A percentile compares a stretch with the other conserved stretches of the same genome.
Conservation (phyloP, 2,797 vertebrate genomes). For the Lycodopsis pacificus region DNA sequence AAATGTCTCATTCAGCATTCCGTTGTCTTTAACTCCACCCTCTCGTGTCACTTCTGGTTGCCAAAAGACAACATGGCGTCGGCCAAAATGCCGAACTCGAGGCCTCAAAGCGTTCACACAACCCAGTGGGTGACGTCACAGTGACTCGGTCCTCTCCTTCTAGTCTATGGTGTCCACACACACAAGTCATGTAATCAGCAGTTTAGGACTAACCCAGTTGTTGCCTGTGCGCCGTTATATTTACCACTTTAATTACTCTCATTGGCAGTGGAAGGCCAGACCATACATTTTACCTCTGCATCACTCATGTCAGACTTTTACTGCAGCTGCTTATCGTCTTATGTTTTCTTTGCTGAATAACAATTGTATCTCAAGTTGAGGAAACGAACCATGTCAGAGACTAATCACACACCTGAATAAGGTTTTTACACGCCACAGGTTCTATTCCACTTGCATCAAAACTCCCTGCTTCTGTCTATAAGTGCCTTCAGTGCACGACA, state of each 20-base stretch:
- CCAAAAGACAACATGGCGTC: too few relatives aligned
- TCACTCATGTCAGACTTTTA: neutral
- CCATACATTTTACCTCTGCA: rapidly evolving
- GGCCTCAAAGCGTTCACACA: too few relatives aligned
- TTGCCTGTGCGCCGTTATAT: neutral
- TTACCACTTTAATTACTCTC: neutral
- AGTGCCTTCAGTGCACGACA: neutral
- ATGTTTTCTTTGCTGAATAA: neutral
- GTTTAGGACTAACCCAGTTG: neutral
- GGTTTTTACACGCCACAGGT: neutral
- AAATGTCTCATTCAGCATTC: too few relatives aligned
- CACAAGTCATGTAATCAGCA: neutral
- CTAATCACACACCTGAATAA: neutral
- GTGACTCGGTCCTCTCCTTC: too few relatives aligned
- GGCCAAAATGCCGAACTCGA: too few relatives aligned
- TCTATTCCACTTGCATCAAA: neutral
- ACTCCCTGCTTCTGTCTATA: conserved; percentile 8
- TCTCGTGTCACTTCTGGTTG: too few relatives aligned
- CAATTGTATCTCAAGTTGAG: neutral
- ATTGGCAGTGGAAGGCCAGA: too few relatives aligned
- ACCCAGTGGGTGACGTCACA: too few relatives aligned
- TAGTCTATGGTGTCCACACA: neutral
- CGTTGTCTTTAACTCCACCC: too few relatives aligned
- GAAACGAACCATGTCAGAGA: neutral
- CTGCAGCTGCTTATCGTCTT: neutral